A percentile compares a stretch with the other conserved stretches of the same genome.
Evolutionary conservation across 2,888 invertebrate genomes (phyloP).

Genomic region (Oithona nana): DNA sequence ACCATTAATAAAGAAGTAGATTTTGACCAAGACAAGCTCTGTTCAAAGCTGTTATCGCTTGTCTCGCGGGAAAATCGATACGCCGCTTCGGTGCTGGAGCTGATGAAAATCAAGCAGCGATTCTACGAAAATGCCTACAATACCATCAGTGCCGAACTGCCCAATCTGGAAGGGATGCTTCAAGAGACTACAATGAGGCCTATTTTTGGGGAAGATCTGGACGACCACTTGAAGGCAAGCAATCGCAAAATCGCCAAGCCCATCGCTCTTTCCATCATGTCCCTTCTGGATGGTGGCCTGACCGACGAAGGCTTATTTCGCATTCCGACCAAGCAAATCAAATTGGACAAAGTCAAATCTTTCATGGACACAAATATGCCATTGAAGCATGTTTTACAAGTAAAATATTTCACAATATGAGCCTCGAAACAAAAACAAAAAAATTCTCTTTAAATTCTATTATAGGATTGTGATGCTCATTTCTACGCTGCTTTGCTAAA

Average conservation of each 20-base stretch:
- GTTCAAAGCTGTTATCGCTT: neutral
- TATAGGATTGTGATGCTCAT: neutral
- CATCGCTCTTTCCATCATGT: neutral
- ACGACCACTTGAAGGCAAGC: slow-evolving; percentile 3
- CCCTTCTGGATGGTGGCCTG: neutral
- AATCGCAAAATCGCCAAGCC: slow-evolving; percentile 1
- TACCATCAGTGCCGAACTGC: slow-evolving; percentile 6
- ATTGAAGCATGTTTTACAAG: neutral
- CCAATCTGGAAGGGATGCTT: slow-evolving; percentile 5
- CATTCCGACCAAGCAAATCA: slow-evolving; percentile 10
- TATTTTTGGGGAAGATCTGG: slow-evolving; percentile 8
- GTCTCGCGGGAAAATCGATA: slow-evolving; percentile 14
- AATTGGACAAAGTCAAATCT: slow-evolving; percentile 11
- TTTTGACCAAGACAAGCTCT: slow-evolving; percentile 1
- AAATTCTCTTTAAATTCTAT: neutral
- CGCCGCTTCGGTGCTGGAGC: slow-evolving; percentile 4
- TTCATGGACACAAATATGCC: neutral
- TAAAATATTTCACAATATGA: neutral
- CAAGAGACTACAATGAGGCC: slow-evolving; percentile 7
- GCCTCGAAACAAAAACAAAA: too few species aligned
- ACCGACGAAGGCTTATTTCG: slow-evolving; percentile 12
- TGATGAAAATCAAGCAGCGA: slow-evolving; percentile 10
- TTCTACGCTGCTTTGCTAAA: slow-evolving; percentile 8
- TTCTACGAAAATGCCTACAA: slow-evolving; percentile 15
- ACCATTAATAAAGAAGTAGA: slow-evolving; percentile 1